Conservation (phyloP, 2,797 vertebrate genomes). For the Halcyon leucocephala region DNA sequence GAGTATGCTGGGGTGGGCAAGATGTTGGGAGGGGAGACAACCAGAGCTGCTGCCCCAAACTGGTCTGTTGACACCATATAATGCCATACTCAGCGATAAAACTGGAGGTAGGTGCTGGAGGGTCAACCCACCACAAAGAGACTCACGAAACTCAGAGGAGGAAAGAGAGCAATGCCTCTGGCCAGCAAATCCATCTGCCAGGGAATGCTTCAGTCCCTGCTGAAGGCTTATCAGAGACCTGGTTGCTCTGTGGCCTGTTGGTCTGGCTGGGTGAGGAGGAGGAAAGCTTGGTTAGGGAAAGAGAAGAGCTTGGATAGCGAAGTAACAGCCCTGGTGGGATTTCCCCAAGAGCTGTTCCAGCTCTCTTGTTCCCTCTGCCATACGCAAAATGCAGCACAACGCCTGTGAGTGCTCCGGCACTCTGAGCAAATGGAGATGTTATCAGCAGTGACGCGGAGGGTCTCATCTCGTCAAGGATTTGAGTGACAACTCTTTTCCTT, state of each 20-base stretch:
- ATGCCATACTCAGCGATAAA: background rate
- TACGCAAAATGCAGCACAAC: background rate
- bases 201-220: background rate
- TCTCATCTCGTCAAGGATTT: background rate
- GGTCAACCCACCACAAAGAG: background rate
- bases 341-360: background rate
- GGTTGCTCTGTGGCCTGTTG: rapidly evolving
- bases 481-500: background rate
- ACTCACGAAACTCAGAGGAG: background rate
- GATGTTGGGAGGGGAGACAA: background rate
- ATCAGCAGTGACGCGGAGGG: background rate
- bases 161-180: background rate
- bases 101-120: background rate
- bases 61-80: background rate
- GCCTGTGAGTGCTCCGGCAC: background rate
- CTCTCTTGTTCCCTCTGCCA: background rate
- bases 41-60: background rate
- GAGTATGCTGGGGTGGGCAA: background rate
- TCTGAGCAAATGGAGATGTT: background rate
- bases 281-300: background rate
- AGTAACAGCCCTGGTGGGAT: background rate
- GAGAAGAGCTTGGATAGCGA: background rate
- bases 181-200: background rate
- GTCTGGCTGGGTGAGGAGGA: background rate
- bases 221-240: background rate